Evolutionary conservation across 2,888 invertebrate species (phyloP).

Genomic region (Pyrocoelia pectoralis): DNA sequence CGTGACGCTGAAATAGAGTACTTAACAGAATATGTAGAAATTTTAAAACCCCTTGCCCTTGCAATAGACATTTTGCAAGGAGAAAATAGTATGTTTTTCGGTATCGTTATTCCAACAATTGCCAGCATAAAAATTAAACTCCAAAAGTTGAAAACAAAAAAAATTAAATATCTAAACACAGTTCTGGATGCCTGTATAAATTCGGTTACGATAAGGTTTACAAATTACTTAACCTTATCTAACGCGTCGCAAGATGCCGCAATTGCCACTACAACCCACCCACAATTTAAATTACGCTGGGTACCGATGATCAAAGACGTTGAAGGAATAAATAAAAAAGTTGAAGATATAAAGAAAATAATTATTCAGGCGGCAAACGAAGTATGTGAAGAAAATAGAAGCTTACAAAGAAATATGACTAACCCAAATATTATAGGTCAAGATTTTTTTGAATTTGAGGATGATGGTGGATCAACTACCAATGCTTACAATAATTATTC

Average conservation of each 20-base stretch:
- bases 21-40: constrained; percentile 17
- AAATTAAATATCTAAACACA: no score
- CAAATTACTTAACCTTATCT: background rate
- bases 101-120: no score
- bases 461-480: background rate
- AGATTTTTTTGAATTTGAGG: constrained; percentile 12
- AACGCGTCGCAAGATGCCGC: constrained; percentile 2
- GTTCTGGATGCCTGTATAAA: no score
- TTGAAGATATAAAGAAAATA: no score
- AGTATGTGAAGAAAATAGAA: background rate
- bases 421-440: background rate
- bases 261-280: background rate
- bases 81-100: no score
- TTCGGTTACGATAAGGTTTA: background rate
- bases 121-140: no score
- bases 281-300: constrained; percentile 17
- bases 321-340: background rate
- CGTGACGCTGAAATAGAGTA: constrained; percentile 19
- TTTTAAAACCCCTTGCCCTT: no score
- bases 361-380: background rate
- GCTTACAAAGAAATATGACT: background rate
- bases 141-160: no score
- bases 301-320: background rate
- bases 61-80: no score
- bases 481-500: background rate